Evolutionary conservation across 2,113 vertebrate species (phyloP).

Genomic region (Ailuropoda melanoleuca): DNA sequence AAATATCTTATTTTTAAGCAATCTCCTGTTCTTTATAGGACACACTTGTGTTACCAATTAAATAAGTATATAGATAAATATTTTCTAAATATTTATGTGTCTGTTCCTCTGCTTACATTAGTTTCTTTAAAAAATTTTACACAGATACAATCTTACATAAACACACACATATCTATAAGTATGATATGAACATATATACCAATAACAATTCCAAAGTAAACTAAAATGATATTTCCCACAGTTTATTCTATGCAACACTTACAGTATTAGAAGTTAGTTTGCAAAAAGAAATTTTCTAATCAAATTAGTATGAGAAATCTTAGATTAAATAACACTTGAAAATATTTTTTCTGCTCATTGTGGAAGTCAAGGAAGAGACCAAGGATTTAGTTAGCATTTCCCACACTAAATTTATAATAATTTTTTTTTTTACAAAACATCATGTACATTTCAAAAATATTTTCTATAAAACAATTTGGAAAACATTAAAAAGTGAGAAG

Average conservation of each 20-base stretch:
- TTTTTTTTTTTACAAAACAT: not conserved
- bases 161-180: not conserved
- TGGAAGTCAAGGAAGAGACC: not conserved
- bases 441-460: not conserved
- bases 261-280: not conserved
- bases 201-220: not conserved
- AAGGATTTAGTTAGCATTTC: not conserved
- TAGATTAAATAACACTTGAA: not conserved
- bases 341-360: not conserved
- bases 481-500: not conserved
- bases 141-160: not conserved
- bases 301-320: not conserved
- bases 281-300: not conserved
- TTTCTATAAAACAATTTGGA: not conserved
- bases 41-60: not conserved
- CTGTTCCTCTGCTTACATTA: not conserved
- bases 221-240: not conserved
- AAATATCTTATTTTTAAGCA: not conserved
- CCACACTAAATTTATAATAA: not conserved
- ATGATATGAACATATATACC: not conserved
- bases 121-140: not conserved
- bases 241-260: not conserved
- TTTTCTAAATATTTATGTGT: not conserved
- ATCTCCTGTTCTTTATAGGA: not conserved
- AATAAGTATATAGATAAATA: not conserved